Evolutionary conservation across 1,140 invertebrate genomes (phyloP), one percentile per base, ranked within the genome.

Genomic region (Mylabris phalerata): DNA sequence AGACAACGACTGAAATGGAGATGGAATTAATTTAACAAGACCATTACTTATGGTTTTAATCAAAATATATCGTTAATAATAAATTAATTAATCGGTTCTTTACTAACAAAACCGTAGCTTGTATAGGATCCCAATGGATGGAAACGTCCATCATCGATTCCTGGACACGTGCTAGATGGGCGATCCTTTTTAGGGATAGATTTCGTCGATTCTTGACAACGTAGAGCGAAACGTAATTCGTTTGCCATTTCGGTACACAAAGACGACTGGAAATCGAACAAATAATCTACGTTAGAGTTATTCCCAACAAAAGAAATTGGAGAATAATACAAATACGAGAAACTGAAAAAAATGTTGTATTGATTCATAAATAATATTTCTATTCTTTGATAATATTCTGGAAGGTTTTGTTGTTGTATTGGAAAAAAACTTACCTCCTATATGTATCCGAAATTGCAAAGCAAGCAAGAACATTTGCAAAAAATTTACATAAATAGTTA

Each of bases 241-340:
- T 79, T 78, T 43, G 82, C 80, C 82, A 84, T 84, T 74, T 85
- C 83, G 55, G 81, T 80, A 75, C 81, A 85, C 62, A 85, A 76
- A 43, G 83, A 84, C 46, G 79, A 79, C 83, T 85, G 78, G 61
- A 76, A 74, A 61, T 50, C 54, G 19, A 65, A 57, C 61, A 63
- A 38, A 60, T 49, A 61, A 19, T 19, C 19, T 32, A 32, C 32
- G 32, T 5, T 32, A 32, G 7, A 19, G 19, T 2, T 19, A 19
- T 19, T 2, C 7, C 32, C 4, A 32, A 32, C 32, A 32, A 50
- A 58, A 45, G 5, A 6, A 45, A 13, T 4, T 7, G 9, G 43
- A 13, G 43, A 45, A 13, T 45, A 45, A 19, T 19, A 45, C 32
- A 9, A 48, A 19, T 19, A 19, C 19, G 1, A 19, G 19, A 19